These are phyloP conservation scores for Acrocephalus arundinaceus DNA, from an alignment of 2,113 vertebrate species.

Conservation along the genomic window DNA sequence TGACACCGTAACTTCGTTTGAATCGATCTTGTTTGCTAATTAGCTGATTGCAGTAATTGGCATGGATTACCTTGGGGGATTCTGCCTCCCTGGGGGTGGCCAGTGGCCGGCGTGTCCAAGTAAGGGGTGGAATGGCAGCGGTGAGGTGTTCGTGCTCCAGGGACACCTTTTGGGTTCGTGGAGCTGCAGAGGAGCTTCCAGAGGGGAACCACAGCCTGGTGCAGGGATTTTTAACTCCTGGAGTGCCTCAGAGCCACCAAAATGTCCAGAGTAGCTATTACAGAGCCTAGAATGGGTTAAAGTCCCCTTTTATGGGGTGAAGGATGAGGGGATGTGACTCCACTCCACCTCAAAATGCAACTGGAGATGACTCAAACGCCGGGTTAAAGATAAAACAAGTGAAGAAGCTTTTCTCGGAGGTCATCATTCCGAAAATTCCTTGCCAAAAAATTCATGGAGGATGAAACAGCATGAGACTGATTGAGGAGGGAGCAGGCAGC, in stretches of 20 bases:
- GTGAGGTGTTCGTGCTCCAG: neutral
- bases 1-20: constrained; percentile 38
- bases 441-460: neutral
- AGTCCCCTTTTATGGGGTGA: neutral
- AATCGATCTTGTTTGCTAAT: constrained; percentile 61
- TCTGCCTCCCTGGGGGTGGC: neutral
- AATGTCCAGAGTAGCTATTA: neutral
- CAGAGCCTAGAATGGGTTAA: neutral
- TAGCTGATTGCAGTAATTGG: constrained; percentile 60
- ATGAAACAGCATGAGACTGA: neutral
- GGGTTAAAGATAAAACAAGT: neutral
- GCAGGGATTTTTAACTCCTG: neutral
- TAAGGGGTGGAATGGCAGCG: neutral
- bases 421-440: neutral
- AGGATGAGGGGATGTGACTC: neutral
- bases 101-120: accelerated
- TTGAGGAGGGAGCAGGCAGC: neutral
- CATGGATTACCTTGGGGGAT: constrained; percentile 17
- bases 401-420: neutral
- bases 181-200: neutral
- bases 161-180: neutral
- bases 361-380: neutral
- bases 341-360: neutral
- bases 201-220: neutral
- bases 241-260: neutral